These are phyloP conservation scores for Myxocyprinus asiaticus DNA, from an alignment of 2,113 vertebrate genomes.

Conservation along the genomic window DNA sequence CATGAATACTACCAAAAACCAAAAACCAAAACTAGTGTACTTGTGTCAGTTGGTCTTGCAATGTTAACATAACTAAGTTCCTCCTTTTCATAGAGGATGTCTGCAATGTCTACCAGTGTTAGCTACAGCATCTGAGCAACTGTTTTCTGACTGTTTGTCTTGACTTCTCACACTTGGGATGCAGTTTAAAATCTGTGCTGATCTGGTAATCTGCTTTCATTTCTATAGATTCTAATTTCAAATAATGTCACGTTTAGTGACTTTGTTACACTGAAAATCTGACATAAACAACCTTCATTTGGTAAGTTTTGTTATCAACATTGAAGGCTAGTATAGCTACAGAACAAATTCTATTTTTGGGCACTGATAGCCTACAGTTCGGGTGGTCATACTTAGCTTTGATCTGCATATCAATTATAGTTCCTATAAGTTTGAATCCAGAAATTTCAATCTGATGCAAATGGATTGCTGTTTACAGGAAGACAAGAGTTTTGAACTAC, in stretches of 20 bases:
- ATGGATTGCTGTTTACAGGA: background rate
- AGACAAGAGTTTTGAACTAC: background rate
- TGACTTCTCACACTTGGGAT: background rate
- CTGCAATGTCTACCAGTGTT: background rate
- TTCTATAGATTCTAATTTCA: too few species aligned
- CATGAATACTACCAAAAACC: background rate
- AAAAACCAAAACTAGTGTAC: background rate
- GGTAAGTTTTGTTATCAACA: background rate
- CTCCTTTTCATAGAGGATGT: constrained; percentile 33
- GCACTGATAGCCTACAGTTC: too few species aligned
- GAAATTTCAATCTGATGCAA: background rate
- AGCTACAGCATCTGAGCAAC: background rate
- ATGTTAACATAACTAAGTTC: constrained; percentile 36
- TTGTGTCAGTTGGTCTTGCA: background rate
- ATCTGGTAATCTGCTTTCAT: background rate
- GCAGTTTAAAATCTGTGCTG: background rate
- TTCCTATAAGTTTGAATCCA: background rate
- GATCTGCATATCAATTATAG: background rate
- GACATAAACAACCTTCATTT: background rate
- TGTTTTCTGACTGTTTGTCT: too few species aligned
- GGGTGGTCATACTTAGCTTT: background rate
- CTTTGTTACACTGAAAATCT: background rate
- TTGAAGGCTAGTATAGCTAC: too few species aligned
- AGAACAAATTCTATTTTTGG: too few species aligned
- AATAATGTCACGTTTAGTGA: background rate